Conservation (phyloP, 2,797 vertebrate species). For the Fistularia tabacaria region DNA sequence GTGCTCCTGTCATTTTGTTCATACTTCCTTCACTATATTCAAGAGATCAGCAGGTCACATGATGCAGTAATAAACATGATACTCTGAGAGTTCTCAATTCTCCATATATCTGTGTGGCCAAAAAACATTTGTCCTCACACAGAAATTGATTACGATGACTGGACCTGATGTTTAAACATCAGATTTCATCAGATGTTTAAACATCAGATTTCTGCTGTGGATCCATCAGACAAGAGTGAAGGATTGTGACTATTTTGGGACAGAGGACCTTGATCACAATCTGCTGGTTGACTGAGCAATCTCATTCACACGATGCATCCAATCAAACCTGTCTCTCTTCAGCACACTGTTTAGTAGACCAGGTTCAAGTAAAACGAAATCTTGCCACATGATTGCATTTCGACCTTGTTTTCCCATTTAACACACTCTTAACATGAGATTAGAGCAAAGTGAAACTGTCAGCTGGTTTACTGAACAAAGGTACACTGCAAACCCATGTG, state of each 20-base stretch:
- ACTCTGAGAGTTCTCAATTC: too few species aligned
- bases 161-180: too few species aligned
- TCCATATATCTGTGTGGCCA: too few species aligned
- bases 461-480: slow-evolving; percentile 5
- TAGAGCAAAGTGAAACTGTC: slow-evolving; percentile 10
- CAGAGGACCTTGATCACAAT: neutral
- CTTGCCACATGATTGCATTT: too few species aligned
- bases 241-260: too few species aligned
- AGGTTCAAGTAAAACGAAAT: neutral
- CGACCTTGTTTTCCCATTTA: neutral
- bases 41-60: neutral
- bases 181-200: too few species aligned
- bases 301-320: slow-evolving; percentile 20
- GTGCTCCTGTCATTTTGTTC: slow-evolving; percentile 29
- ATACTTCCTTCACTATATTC: slow-evolving; percentile 20
- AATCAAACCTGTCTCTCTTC: slow-evolving; percentile 9
- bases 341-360: neutral
- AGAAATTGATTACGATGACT: too few species aligned
- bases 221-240: neutral
- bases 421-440: neutral
- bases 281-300: slow-evolving; percentile 21
- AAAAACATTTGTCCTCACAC: too few species aligned
- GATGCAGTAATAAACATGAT: too few species aligned
- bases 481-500: slow-evolving; percentile 28
- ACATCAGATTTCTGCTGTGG: too few species aligned